These are phyloP conservation scores for Lamprotornis superbus DNA, from an alignment of 2,113 vertebrate genomes.

Conservation along the genomic window DNA sequence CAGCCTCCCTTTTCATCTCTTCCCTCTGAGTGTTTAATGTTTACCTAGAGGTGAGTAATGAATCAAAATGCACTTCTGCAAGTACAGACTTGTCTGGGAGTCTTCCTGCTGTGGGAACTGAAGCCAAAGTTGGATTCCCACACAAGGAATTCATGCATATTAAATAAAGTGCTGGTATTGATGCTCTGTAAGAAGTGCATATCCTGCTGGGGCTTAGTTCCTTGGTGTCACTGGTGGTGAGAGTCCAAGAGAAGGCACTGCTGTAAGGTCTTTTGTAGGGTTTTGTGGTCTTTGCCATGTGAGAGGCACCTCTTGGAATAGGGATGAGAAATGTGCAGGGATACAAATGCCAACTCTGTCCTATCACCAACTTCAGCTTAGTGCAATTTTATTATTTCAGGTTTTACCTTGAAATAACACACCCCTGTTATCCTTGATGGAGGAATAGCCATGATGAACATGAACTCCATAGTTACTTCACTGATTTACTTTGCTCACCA, in stretches of 20 bases:
- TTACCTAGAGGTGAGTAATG: conserved; percentile 14
- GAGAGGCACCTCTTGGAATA: neutral
- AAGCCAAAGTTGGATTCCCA: conserved; percentile 29
- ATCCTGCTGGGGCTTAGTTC: neutral
- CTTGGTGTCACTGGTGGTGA: neutral
- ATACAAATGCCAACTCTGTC: neutral
- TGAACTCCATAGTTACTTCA: neutral
- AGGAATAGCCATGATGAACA: neutral
- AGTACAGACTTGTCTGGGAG: conserved; percentile 5
- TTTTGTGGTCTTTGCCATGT: neutral
- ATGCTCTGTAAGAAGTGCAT: neutral
- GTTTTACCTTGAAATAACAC: neutral
- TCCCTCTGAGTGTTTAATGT: neutral
- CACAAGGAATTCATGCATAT: neutral
- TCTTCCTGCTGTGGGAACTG: conserved; percentile 29
- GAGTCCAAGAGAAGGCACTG: neutral
- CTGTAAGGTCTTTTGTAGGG: neutral
- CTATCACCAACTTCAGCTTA: neutral
- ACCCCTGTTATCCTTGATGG: neutral
- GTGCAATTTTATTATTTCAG: neutral
- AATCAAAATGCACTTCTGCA: conserved; percentile 13
- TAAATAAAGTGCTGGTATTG: neutral
- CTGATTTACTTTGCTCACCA: neutral
- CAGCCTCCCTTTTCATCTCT: neutral
- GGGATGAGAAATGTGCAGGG: neutral